Conservation (phyloP, 2,113 vertebrate species). For the Corythornis cristatus region DNA sequence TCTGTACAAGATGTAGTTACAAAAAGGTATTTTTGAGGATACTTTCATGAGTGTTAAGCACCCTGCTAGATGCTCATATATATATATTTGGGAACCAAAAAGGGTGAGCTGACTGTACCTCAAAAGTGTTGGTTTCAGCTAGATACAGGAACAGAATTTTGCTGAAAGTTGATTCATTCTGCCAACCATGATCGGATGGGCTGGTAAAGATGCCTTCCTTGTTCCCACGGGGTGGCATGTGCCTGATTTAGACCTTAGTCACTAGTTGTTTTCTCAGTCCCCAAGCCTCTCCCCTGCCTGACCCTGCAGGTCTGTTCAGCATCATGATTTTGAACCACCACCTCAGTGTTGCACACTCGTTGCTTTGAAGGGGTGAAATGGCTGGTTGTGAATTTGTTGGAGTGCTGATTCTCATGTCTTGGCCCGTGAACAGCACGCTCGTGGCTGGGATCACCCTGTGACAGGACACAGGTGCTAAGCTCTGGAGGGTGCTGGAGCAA, state of each 20-base stretch:
- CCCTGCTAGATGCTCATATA: slow-evolving; percentile 59
- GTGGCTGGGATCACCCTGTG: slow-evolving; percentile 16
- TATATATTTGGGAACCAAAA: slow-evolving; percentile 67
- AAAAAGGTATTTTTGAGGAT: slow-evolving; percentile 74
- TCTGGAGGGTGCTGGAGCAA: neutral
- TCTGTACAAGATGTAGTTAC: slow-evolving; percentile 80
- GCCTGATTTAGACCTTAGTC: neutral
- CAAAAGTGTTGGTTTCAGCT: slow-evolving; percentile 72
- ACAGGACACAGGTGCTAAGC: neutral
- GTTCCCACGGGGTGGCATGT: neutral
- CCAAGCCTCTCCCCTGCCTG: neutral
- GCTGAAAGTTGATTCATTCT: neutral
- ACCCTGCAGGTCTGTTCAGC: neutral
- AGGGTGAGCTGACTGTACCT: slow-evolving; percentile 78
- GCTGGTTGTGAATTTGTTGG: neutral
- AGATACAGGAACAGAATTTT: slow-evolving; percentile 23
- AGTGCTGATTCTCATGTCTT: neutral
- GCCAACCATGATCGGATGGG: neutral
- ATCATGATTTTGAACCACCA: neutral
- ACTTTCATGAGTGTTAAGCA: slow-evolving; percentile 71
- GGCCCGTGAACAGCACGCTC: slow-evolving; percentile 18
- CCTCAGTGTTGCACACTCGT: neutral
- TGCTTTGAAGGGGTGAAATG: neutral
- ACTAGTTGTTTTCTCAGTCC: neutral
- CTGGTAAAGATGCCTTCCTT: neutral